Evolutionary conservation across 2,888 invertebrate genomes (phyloP), one percentile per base, ranked within the genome.

Genomic region (Onchidella celtica): DNA sequence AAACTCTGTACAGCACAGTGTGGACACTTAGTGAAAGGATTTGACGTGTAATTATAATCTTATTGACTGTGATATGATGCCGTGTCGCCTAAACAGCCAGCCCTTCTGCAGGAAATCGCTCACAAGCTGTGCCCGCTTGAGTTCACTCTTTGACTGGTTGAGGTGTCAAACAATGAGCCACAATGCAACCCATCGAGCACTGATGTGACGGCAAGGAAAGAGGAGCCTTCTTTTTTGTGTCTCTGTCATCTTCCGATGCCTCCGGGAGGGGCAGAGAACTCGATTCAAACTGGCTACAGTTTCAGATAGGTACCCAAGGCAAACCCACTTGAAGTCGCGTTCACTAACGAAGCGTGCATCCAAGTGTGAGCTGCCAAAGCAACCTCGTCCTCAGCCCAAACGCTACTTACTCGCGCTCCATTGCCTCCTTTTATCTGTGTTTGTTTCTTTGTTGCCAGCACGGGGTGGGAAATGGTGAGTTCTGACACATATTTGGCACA

Each of bases 281-380:
- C 55, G 36, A 40, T 65, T 73, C 80, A 73, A 80, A 80, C 55
- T 75, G 74, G 81, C 81, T 69, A 81, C 81, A 69, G 81, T 81
- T 38, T 81, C 81, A 74, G 65, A 73, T 75, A 81, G 81, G 81
- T 81, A 81, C 75, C 81, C 68, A 40, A 61, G 81, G 81, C 81
- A 21, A 47, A 61, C 32, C 69, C 81, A 75, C 81, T 81, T 55
- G n/a, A 75, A 24, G 59, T 29, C 61, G 27, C 24, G 68, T 27
- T 61, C 69, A 6, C 75, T 75, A 81, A 81, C 75, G 74, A 81
- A 75, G 65, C 81, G 68, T 81, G 75, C 63, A 66, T 40, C 72
- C 77, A 68, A 55, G 77, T 57, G 77, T 77, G 55, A 77, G 77
- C 55, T 24, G 38, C 34, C 66, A 65, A 76, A 63, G 32, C 36